Evolutionary conservation across 2,888 invertebrate species (phyloP).

Genomic region (Trachelus iudaicus): DNA sequence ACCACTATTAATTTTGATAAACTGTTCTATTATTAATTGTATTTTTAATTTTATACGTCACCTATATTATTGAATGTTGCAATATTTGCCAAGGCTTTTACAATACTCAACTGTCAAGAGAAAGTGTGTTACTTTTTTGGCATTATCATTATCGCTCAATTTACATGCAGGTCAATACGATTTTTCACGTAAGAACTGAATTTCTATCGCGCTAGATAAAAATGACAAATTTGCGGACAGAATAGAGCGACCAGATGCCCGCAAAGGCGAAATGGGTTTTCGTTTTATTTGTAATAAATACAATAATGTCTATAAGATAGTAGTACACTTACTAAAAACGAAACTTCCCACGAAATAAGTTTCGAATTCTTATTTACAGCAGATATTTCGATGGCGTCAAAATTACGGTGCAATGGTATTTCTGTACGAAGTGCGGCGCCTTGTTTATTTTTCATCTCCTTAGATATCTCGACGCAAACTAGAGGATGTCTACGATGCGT

Average conservation of each 20-base stretch:
- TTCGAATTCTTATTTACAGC: slow-evolving; percentile 39
- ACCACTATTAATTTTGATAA: neutral
- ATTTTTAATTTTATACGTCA: neutral
- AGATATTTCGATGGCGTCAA: slow-evolving; percentile 10
- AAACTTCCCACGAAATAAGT: slow-evolving; percentile 24
- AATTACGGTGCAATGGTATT: neutral
- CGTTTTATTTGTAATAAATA: slow-evolving; percentile 61
- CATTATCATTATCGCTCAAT: neutral
- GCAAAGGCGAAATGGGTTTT: slow-evolving; percentile 26
- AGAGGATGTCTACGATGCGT: slow-evolving; percentile 37
- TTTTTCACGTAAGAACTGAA: neutral
- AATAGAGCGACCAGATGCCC: slow-evolving; percentile 8
- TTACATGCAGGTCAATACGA: neutral
- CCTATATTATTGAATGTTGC: neutral
- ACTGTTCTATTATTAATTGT: neutral
- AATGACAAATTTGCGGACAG: neutral
- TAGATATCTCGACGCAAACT: slow-evolving; percentile 41
- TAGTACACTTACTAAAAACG: slow-evolving; percentile 39
- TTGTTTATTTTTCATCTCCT: slow-evolving; percentile 14
- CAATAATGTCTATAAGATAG: slow-evolving; percentile 41
- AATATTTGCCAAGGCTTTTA: neutral
- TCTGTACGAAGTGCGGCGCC: slow-evolving; percentile 32
- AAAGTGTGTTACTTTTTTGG: neutral
- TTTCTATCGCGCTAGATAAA: neutral
- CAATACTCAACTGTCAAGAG: neutral